phyloP scores from a whole-genome alignment of 2,113 vertebrate species.

The Mormoops blainvillei region DNA sequence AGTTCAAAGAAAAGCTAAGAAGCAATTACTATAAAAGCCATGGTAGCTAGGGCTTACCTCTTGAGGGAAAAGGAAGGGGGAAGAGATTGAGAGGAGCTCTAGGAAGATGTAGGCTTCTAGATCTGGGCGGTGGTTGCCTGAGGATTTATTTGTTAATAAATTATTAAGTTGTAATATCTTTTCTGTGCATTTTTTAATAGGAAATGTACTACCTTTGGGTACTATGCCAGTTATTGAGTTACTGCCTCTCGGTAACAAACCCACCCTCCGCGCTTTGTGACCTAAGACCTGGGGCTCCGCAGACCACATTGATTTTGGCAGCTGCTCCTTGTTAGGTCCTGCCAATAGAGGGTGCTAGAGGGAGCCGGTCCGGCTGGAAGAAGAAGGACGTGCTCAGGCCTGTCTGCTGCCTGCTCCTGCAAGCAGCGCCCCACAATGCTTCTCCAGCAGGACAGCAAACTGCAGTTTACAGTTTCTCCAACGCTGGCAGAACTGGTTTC shows the following conservation, averaged over 20 bases:
- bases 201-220: background rate
- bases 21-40: background rate
- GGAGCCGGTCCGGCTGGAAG: background rate
- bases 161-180: background rate
- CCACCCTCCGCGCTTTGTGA: background rate
- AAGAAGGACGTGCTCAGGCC: background rate
- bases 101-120: background rate
- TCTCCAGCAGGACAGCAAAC: background rate
- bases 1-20: background rate
- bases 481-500: background rate
- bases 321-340: background rate
- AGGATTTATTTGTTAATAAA: background rate
- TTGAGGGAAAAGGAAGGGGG: background rate
- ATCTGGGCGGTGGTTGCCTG: background rate
- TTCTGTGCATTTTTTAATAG: background rate
- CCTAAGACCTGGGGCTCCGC: background rate
- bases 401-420: background rate
- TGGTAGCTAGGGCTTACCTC: background rate
- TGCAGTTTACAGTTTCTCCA: background rate
- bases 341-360: background rate
- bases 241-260: background rate
- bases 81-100: background rate
- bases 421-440: background rate
- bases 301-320: background rate
- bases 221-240: background rate